Evolutionary conservation across 2,797 vertebrate genomes (phyloP).

Genomic region (Leontopithecus rosalia): DNA sequence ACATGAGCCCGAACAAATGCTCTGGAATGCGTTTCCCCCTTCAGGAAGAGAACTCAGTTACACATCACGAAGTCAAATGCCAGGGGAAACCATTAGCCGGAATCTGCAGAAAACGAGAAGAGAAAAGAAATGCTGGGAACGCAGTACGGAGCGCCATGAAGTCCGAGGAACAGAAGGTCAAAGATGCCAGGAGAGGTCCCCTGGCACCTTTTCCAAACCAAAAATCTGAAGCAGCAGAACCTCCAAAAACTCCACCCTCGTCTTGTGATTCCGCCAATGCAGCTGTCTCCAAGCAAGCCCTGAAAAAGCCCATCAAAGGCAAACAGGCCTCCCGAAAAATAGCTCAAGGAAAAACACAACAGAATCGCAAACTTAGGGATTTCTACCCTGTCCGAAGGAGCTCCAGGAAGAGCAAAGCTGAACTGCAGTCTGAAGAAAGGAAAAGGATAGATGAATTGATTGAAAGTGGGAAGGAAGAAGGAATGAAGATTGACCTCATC

Average conservation of each 20-base stretch:
- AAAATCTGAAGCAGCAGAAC: conserved; percentile 84
- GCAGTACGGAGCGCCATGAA: conserved; percentile 80
- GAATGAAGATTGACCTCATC: conserved; percentile 96
- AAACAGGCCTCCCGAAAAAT: too few species aligned
- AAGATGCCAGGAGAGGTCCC: conserved; percentile 79
- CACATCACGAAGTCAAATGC: conserved; percentile 88
- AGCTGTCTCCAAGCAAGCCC: conserved; percentile 83
- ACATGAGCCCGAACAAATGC: conserved; percentile 88
- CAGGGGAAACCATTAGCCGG: conserved; percentile 87
- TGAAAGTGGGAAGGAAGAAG: too few species aligned
- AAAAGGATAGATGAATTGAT: too few species aligned
- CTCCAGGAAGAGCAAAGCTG: too few species aligned
- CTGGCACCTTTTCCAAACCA: conserved; percentile 79
- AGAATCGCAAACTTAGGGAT: too few species aligned
- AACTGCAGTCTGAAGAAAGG: too few species aligned
- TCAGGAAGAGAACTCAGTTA: conserved; percentile 91
- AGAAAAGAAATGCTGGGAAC: conserved; percentile 83
- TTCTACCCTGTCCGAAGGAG: too few species aligned
- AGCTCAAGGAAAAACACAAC: too few species aligned
- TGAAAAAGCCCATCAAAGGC: conserved; percentile 86
- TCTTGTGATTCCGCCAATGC: conserved; percentile 77
- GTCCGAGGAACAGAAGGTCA: conserved; percentile 86
- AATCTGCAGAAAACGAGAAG: conserved; percentile 86
- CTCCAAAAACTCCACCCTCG: conserved; percentile 67
- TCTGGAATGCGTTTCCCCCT: conserved; percentile 85